Evolutionary conservation across 2,113 vertebrate genomes (phyloP).

Genomic region (Dicaeum eximium): DNA sequence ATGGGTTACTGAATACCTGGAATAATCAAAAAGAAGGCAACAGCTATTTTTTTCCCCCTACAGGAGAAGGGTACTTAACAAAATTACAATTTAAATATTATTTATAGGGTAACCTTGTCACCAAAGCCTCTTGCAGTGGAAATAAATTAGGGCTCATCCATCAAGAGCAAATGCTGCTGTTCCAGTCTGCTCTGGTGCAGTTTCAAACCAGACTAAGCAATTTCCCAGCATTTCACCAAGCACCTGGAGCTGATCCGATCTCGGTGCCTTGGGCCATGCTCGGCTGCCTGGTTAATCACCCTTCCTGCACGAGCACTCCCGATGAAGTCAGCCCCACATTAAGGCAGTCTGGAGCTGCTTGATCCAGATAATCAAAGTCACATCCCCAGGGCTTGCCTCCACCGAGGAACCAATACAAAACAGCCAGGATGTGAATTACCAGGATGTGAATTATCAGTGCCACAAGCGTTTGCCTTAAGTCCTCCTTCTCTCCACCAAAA

Average conservation of each 20-base stretch:
- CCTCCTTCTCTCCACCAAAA: neutral
- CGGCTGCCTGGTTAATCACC: neutral
- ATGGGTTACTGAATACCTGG: neutral
- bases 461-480: neutral
- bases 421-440: neutral
- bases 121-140: neutral
- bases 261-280: neutral
- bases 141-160: conserved; percentile 6
- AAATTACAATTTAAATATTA: neutral
- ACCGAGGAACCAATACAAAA: neutral
- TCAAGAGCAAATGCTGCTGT: neutral
- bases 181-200: neutral
- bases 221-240: neutral
- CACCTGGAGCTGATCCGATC: neutral
- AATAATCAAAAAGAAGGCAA: neutral
- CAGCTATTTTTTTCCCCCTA: neutral
- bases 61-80: neutral
- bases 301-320: neutral
- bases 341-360: neutral
- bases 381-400: neutral
- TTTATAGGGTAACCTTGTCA: neutral
- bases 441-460: neutral
- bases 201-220: neutral
- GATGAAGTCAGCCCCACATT: neutral
- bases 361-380: neutral